A percentile compares a stretch with the other conserved stretches of the same genome.
Evolutionary conservation across 2,113 vertebrate genomes (phyloP).

Genomic region (Campylomormyrus tamandua): DNA sequence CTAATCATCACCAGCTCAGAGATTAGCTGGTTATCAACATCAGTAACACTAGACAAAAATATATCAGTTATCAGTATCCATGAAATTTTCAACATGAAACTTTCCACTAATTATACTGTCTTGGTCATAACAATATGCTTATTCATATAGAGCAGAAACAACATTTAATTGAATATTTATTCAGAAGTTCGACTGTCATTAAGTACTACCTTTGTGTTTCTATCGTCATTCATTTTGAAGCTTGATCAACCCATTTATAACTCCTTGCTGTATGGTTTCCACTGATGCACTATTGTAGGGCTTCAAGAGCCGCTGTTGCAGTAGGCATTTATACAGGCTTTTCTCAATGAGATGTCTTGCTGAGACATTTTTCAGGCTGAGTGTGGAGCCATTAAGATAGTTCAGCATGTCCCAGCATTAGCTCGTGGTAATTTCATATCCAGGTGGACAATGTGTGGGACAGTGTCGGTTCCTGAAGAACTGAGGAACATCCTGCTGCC

Average conservation of each 20-base stretch:
- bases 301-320: no score
- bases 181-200: neutral
- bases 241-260: neutral
- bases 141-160: neutral
- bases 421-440: neutral
- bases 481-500: conserved; percentile 28
- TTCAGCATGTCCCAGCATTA: neutral
- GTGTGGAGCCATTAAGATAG: neutral
- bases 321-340: no score
- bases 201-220: neutral
- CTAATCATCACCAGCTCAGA: no score
- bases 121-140: neutral
- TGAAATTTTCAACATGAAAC: neutral
- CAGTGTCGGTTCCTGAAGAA: neutral
- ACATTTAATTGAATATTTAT: neutral
- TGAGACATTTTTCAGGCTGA: neutral
- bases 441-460: neutral
- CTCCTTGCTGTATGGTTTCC: conserved; percentile 8
- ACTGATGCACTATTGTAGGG: no score
- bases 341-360: no score
- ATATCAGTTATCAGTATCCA: neutral
- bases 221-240: neutral
- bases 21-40: neutral
- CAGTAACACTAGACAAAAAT: neutral
- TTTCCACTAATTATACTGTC: neutral